Conservation (phyloP, 2,888 invertebrate genomes). For the Achlya flavicornis region DNA sequence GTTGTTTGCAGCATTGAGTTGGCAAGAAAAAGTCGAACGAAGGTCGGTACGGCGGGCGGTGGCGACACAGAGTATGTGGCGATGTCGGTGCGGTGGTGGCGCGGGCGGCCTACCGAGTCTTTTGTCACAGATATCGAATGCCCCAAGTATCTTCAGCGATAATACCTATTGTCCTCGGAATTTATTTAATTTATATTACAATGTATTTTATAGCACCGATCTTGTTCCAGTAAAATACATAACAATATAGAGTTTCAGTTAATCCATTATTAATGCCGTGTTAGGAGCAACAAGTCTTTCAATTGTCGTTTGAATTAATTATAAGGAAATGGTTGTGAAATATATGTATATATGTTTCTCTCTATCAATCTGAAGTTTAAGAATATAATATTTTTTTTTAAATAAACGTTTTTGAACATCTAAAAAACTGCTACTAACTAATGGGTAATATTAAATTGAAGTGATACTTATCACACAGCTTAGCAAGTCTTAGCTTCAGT, state of each 20-base stretch:
- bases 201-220: not conserved
- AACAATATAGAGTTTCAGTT: not conserved
- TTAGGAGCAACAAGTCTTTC: not conserved
- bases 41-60: conserved; percentile 21
- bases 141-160: not conserved
- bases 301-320: not conserved
- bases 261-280: not conserved
- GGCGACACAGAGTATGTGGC: not conserved
- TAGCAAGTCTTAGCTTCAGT: not conserved
- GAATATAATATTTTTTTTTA: too few relatives aligned
- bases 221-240: not conserved
- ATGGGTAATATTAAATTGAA: too few relatives aligned
- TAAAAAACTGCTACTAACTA: too few relatives aligned
- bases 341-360: not conserved
- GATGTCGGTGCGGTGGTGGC: not conserved
- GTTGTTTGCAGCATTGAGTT: conserved; percentile 8
- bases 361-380: too few relatives aligned
- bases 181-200: not conserved
- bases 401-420: too few relatives aligned
- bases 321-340: not conserved
- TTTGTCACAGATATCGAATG: conserved; percentile 4
- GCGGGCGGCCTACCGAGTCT: conserved; percentile 9
- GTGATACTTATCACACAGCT: not conserved
- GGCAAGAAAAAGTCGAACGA: conserved; percentile 20
- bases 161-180: not conserved